Conservation (phyloP, 2,797 vertebrate genomes). For the Coendou prehensilis region DNA sequence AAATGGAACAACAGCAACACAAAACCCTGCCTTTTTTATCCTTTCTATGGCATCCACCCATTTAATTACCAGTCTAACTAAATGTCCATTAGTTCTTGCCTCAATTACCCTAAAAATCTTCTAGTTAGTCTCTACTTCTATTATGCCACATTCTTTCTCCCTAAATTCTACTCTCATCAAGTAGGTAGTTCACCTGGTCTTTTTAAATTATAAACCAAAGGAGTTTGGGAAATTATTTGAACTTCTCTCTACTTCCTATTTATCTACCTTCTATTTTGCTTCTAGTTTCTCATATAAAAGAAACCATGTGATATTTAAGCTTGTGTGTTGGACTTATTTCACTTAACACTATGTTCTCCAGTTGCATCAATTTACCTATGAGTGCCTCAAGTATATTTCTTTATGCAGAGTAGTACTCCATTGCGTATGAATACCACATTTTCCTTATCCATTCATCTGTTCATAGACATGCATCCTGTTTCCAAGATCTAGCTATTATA, state of each 20-base stretch:
- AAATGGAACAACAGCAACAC: background rate
- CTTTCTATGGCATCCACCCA: background rate
- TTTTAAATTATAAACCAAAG: background rate
- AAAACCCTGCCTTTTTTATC: background rate
- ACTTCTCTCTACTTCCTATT: background rate
- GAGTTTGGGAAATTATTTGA: background rate
- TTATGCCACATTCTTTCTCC: background rate
- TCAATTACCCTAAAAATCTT: background rate
- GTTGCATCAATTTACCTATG: background rate
- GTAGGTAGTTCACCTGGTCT: background rate
- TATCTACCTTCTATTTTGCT: background rate
- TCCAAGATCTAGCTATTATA: background rate
- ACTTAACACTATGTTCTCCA: background rate
- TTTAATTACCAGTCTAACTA: background rate
- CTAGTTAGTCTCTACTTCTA: background rate
- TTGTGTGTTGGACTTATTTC: background rate
- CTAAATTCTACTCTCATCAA: background rate
- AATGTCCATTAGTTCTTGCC: background rate
- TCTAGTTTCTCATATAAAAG: background rate
- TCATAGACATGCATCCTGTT: background rate
- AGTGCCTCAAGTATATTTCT: background rate
- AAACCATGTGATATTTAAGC: background rate
- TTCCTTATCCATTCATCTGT: background rate
- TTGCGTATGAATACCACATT: background rate
- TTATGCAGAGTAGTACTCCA: background rate